Evolutionary conservation across 1,140 invertebrate genomes (phyloP).

Genomic region (Procambarus clarkii): DNA sequence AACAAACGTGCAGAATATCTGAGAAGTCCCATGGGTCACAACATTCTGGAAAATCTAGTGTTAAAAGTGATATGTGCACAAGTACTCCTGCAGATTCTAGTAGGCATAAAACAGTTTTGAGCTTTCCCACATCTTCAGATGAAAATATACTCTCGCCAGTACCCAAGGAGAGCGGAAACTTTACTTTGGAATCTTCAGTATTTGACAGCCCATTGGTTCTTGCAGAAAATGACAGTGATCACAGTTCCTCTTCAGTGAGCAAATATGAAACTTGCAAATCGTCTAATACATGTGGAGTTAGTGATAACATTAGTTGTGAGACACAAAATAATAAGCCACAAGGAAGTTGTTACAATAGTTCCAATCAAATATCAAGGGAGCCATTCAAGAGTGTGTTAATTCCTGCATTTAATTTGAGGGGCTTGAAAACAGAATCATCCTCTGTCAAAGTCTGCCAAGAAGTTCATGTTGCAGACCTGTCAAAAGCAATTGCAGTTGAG

Average conservation of each 20-base stretch:
- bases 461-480: not conserved
- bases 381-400: not conserved
- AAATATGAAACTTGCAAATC: constrained; percentile 25
- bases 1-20: not conserved
- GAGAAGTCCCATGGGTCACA: not conserved
- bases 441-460: not conserved
- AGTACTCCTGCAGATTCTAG: constrained; percentile 23
- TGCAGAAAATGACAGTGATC: not conserved
- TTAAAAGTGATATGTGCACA: constrained; percentile 17
- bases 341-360: not conserved
- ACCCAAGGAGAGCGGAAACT: not conserved
- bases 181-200: constrained; percentile 8
- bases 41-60: constrained; percentile 4
- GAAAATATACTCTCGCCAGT: constrained; percentile 29
- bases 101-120: not conserved
- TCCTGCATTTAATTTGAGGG: not conserved
- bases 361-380: not conserved
- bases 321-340: not conserved
- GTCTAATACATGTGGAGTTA: not conserved
- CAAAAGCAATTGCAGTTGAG: not conserved
- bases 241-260: not conserved
- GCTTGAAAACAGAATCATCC: not conserved
- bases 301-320: not conserved
- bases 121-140: not conserved
- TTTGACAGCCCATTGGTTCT: constrained; percentile 12